Evolutionary conservation across 2,888 invertebrate genomes (phyloP).

Genomic region (Lottia scabra): DNA sequence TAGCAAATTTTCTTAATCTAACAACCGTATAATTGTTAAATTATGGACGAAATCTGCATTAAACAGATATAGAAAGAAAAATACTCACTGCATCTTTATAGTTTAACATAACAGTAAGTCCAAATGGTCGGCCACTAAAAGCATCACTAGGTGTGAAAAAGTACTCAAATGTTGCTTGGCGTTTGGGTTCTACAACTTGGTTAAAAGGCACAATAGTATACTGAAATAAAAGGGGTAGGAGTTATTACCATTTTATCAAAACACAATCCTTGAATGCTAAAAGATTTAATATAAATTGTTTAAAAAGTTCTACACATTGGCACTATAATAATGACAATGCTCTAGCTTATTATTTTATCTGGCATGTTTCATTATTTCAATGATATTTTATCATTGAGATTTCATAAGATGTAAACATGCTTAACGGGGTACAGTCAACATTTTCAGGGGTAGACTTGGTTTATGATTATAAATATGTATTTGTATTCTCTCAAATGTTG

Average conservation of each 20-base stretch:
- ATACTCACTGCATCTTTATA: conserved; percentile 83
- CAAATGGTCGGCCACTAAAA: conserved; percentile 97
- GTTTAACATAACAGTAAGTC: conserved; percentile 90
- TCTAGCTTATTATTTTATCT: conserved; percentile 19
- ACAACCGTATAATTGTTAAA: background rate
- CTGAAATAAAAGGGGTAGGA: conserved; percentile 56
- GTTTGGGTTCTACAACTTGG: conserved; percentile 86
- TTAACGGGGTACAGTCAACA: too few relatives aligned
- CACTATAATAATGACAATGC: conserved; percentile 14
- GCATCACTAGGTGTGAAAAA: conserved; percentile 94
- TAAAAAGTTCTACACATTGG: conserved; percentile 22
- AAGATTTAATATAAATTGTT: background rate
- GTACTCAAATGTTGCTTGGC: conserved; percentile 95
- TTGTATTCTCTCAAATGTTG: conserved; percentile 91
- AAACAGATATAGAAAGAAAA: background rate
- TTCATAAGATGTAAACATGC: background rate
- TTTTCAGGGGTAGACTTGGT: too few relatives aligned
- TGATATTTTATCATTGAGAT: background rate
- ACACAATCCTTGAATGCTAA: too few relatives aligned
- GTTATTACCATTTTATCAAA: too few relatives aligned
- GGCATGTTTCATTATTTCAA: conserved; percentile 1
- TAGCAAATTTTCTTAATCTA: conserved; percentile 21
- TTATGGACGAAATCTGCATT: background rate
- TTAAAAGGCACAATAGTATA: conserved; percentile 92
- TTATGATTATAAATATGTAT: too few relatives aligned